A percentile compares a stretch with the other conserved stretches of the same genome.
phyloP scores from a whole-genome alignment of 2,797 vertebrate genomes.

The Chelonia mydas region DNA sequence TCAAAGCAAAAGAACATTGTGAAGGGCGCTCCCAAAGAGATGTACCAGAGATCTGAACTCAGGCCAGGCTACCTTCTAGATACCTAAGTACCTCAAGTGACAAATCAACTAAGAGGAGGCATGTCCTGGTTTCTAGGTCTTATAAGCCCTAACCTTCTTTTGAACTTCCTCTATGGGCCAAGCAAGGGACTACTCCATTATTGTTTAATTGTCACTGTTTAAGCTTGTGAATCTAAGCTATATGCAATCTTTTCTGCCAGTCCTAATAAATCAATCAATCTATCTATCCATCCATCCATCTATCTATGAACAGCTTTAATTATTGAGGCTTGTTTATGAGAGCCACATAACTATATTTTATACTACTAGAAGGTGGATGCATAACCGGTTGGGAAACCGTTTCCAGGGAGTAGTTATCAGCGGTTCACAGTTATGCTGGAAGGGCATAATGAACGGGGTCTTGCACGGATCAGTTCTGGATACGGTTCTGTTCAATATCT shows the following conservation, averaged over 20 bases:
- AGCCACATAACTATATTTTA: not conserved
- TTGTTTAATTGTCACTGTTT: not conserved
- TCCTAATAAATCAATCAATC: not conserved
- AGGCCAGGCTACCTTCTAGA: not conserved
- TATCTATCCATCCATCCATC: too few relatives aligned
- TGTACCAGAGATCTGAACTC: not conserved
- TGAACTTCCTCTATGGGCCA: not conserved
- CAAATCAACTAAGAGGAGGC: not conserved
- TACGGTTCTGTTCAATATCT: too few relatives aligned
- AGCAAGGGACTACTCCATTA: not conserved
- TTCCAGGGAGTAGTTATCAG: too few relatives aligned
- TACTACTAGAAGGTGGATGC: too few relatives aligned
- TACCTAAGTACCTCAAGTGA: not conserved
- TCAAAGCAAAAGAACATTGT: not conserved
- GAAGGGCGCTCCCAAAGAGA: not conserved
- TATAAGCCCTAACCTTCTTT: not conserved
- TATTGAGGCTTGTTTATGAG: not conserved
- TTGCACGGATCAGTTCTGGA: too few relatives aligned
- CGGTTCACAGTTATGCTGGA: too few relatives aligned
- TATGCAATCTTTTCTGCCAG: not conserved
- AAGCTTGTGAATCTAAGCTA: not conserved
- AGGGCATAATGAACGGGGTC: too few relatives aligned
- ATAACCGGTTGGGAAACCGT: too few relatives aligned
- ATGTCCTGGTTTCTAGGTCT: not conserved
- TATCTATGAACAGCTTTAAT: constrained; percentile 10